Evolutionary conservation across 2,888 invertebrate species (phyloP).

Genomic region (Nemapogon koenigi): DNA sequence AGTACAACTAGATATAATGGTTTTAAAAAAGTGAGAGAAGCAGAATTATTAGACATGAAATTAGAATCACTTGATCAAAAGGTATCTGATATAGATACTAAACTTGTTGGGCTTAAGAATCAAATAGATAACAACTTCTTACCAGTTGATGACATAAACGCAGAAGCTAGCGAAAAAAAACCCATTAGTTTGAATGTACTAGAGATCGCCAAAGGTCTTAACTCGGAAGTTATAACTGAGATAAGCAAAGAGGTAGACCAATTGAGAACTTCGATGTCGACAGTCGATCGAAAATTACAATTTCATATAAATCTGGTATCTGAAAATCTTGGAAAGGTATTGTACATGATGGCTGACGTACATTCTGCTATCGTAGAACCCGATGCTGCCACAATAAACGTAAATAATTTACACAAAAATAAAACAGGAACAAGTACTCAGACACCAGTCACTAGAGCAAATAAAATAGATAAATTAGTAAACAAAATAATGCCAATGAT

Average conservation of each 20-base stretch:
- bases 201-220: conserved; percentile 84
- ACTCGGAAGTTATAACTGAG: conserved; percentile 80
- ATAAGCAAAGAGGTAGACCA: conserved; percentile 83
- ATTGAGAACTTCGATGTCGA: conserved; percentile 77
- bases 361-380: conserved; percentile 85
- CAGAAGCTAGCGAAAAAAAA: conserved; percentile 87
- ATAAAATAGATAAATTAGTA: conserved; percentile 81
- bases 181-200: conserved; percentile 83
- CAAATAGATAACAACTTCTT: conserved; percentile 84
- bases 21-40: conserved; percentile 28
- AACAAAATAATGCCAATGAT: conserved; percentile 86
- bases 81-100: conserved; percentile 82
- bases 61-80: conserved; percentile 80
- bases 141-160: conserved; percentile 83
- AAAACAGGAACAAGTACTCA: conserved; percentile 66
- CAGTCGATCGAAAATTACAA: conserved; percentile 81
- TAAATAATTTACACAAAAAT: conserved; percentile 55
- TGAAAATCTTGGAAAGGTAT: conserved; percentile 80
- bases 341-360: conserved; percentile 81
- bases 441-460: conserved; percentile 66
- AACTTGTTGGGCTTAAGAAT: conserved; percentile 78
- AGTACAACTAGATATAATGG: conserved; percentile 23
- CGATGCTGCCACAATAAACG: conserved; percentile 60
- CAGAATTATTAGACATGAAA: conserved; percentile 67
- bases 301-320: conserved; percentile 85